Evolutionary conservation across 2,113 vertebrate species (phyloP).

Genomic region (Uria aalge): DNA sequence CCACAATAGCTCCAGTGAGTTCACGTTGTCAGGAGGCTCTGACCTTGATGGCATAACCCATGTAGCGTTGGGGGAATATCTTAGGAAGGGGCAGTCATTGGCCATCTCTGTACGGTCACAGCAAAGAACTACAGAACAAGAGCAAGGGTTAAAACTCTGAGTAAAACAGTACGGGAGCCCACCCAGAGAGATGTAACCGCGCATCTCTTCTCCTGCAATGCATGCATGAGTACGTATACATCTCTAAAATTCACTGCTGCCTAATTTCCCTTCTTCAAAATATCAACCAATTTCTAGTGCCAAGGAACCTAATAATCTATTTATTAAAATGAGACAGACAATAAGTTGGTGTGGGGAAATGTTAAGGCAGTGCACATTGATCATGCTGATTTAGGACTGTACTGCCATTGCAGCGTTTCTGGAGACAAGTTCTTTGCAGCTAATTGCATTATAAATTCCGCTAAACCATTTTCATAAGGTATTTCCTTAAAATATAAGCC

Average conservation of each 20-base stretch:
- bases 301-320: slow-evolving; percentile 26
- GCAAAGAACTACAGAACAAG: not conserved
- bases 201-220: not conserved
- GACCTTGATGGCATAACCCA: not conserved
- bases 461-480: slow-evolving; percentile 8
- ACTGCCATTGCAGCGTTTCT: not conserved
- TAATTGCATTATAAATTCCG: slow-evolving; percentile 57
- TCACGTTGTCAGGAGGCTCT: not conserved
- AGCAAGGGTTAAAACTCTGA: not conserved
- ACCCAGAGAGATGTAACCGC: not conserved
- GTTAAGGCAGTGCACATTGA: not conserved
- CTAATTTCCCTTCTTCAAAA: not conserved
- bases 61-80: fast-evolving
- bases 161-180: not conserved
- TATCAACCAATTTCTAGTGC: not conserved
- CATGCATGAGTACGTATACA: not conserved
- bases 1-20: not conserved
- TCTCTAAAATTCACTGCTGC: not conserved
- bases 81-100: not conserved
- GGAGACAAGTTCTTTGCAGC: not conserved
- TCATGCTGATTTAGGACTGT: slow-evolving; percentile 45
- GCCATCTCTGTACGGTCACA: not conserved
- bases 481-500: slow-evolving; percentile 5
- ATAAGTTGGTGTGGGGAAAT: slow-evolving; percentile 22
- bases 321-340: slow-evolving; percentile 47